Evolutionary conservation across 2,888 invertebrate species (phyloP), one percentile per base, ranked within the genome.

Genomic region (Griposia aprilina): DNA sequence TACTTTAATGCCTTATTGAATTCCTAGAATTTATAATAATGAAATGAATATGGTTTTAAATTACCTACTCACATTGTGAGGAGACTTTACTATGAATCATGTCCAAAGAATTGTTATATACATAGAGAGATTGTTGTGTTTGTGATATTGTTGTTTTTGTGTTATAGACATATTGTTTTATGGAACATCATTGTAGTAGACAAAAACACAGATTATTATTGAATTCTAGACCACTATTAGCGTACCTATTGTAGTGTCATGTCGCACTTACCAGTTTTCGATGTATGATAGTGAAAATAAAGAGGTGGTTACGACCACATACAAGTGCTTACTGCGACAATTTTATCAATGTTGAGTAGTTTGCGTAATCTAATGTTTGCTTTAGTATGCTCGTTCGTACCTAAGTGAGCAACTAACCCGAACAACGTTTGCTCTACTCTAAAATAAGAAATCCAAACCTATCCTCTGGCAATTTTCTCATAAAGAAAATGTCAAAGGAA

Each of bases 261-360:
- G 26, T 45, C 17, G 41, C 20, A 65, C 57, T 69, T 80, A 36
- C n/a, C 48, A 60, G 57, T 55, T 60, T 83, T 73, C 17, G 63
- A 72, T 30, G 11, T 41, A 69, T 48, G 69, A 72, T 65, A 72
- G 26, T 50, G 68, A 30, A 50, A 41, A 55, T 17, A 59, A 75
- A 81, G 69, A 70, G 55, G 55, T 66, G 66, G 72, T 71, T 68
- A 59, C 17, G 13, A 69, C 45, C 66, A 55, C 41, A 59, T 63
- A 57, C 41, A 62, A 76, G 60, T 77, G 41, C 69, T 70, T 7
- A 63, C 50, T 65, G 23, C 50, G 26, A 26, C 8, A 10, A 50
- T 36, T 77, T 81, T 73, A 78, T 75, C 72, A 73, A 59, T 63
- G 65, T 63, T 13, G 41, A 78, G 57, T 70, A 65, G 66, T 78